Conservation (phyloP, 1,140 invertebrate species). For the Streblospio benedicti region DNA sequence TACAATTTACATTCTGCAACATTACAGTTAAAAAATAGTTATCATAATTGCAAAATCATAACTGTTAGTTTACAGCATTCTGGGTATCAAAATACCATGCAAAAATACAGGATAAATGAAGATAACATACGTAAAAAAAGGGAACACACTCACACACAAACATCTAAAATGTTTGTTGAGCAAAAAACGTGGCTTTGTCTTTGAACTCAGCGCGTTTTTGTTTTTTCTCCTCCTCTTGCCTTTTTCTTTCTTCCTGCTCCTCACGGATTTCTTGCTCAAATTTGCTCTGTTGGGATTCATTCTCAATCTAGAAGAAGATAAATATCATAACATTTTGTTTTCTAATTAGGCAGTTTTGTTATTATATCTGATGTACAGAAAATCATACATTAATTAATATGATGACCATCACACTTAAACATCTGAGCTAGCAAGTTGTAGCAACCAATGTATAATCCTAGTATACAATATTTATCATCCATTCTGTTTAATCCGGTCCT, state of each 20-base stretch:
- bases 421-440: background rate
- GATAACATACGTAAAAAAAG: no score
- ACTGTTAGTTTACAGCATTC: no score
- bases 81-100: no score
- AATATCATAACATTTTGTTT: background rate
- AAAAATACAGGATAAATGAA: no score
- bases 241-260: constrained; percentile 14
- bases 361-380: background rate
- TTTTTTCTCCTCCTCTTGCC: constrained; percentile 15
- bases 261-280: constrained; percentile 17
- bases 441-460: background rate
- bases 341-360: background rate
- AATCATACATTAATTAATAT: background rate
- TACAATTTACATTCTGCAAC: no score
- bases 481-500: no score
- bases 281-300: background rate
- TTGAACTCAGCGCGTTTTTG: constrained; percentile 14
- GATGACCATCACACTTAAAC: background rate
- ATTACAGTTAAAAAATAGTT: no score
- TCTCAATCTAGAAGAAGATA: constrained; percentile 9
- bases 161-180: no score
- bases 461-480: background rate
- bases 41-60: no score
- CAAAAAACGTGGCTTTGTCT: constrained; percentile 12
- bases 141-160: no score